Evolutionary conservation across 1,140 invertebrate species (phyloP).

Genomic region (Hesperophylax magnus): DNA sequence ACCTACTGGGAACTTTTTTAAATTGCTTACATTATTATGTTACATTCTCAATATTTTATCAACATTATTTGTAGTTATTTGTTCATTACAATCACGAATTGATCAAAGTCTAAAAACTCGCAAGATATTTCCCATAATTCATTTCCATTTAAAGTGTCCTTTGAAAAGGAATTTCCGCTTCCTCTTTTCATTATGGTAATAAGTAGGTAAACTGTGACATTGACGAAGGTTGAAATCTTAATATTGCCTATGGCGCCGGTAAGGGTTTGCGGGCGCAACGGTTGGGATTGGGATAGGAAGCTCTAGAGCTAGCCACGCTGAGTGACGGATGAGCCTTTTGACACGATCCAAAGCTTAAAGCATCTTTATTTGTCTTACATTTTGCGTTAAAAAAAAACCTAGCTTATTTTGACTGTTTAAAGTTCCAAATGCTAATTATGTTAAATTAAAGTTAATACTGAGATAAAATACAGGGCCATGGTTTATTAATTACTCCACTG

Average conservation of each 20-base stretch:
- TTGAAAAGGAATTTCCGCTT: conserved; percentile 44
- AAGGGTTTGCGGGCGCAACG: conserved; percentile 23
- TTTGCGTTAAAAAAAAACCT: neutral
- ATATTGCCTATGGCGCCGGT: conserved; percentile 28
- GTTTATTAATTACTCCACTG: no score
- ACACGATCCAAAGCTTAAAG: conserved; percentile 34
- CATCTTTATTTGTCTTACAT: neutral
- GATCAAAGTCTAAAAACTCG: neutral
- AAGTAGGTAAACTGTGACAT: conserved; percentile 53
- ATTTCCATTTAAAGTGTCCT: conserved; percentile 22
- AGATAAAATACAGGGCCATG: no score
- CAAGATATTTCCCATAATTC: conserved; percentile 16
- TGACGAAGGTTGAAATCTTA: conserved; percentile 53
- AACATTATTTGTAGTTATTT: no score
- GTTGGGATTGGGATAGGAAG: conserved; percentile 16
- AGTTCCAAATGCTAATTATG: no score
- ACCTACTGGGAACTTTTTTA: no score
- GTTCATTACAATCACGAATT: no score
- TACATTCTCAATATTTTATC: no score
- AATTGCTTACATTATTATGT: no score
- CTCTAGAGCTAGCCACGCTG: neutral
- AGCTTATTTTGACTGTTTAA: no score
- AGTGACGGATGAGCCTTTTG: conserved; percentile 51
- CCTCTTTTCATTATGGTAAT: conserved; percentile 54
- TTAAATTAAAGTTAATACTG: no score